Percentiles rank a stretch among this genome's conserved stretches.
phyloP scores from a whole-genome alignment of 2,888 invertebrate species.

The Apotomis capreana region DNA sequence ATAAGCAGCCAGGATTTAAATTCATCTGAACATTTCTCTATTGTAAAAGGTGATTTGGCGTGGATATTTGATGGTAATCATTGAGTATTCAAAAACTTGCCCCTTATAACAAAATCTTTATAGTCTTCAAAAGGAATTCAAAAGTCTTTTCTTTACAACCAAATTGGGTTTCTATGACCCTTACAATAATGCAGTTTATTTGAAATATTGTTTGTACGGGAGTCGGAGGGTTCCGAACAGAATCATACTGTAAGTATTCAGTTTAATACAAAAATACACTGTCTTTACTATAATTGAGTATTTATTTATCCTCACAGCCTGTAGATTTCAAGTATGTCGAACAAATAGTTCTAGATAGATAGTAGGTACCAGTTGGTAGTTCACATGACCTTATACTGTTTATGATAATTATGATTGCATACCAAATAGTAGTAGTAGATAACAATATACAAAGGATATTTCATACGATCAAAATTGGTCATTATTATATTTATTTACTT shows the following conservation, averaged over 20 bases:
- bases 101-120: too few relatives aligned
- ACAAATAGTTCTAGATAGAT: constrained; percentile 5
- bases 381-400: not conserved
- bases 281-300: constrained; percentile 43
- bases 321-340: constrained; percentile 45
- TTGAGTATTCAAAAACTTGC: too few relatives aligned
- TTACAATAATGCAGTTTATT: constrained; percentile 58
- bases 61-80: too few relatives aligned
- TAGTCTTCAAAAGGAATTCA: too few relatives aligned
- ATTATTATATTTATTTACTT: too few relatives aligned
- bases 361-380: constrained; percentile 8
- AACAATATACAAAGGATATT: too few relatives aligned
- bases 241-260: constrained; percentile 69
- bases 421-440: too few relatives aligned
- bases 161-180: not conserved
- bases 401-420: not conserved
- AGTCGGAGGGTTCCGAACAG: constrained; percentile 48
- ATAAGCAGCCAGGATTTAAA: too few relatives aligned
- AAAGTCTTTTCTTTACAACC: too few relatives aligned
- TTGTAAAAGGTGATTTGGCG: too few relatives aligned
- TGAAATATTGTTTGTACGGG: constrained; percentile 65
- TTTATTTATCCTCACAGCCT: constrained; percentile 48
- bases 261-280: constrained; percentile 60
- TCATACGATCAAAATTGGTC: too few relatives aligned
- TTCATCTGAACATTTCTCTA: too few relatives aligned